Evolutionary conservation across 2,888 invertebrate species (phyloP).

Genomic region (Epinotia bilunana): DNA sequence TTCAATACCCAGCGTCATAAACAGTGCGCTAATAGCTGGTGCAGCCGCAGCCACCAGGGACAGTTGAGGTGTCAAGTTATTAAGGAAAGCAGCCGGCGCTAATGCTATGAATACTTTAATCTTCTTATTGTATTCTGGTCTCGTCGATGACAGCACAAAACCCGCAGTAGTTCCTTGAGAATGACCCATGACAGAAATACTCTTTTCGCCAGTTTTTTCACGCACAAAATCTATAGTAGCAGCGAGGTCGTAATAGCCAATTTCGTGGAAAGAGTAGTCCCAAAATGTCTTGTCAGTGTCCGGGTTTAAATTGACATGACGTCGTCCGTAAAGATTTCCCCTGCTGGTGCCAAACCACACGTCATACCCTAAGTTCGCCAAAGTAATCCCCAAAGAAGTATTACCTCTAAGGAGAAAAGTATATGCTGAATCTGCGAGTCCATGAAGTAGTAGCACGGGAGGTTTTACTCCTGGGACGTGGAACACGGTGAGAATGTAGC

Average conservation of each 20-base stretch:
- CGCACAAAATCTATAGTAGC: conserved; percentile 10
- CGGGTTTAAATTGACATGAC: background rate
- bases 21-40: conserved; percentile 10
- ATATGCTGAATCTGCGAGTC: background rate
- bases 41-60: conserved; percentile 24
- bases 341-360: conserved; percentile 1
- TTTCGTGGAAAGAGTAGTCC: conserved; percentile 7
- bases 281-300: conserved; percentile 7
- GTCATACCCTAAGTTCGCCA: background rate
- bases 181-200: conserved; percentile 1
- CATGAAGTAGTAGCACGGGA: background rate
- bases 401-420: background rate
- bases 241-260: conserved; percentile 8
- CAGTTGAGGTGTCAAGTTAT: conserved; percentile 13
- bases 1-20: conserved; percentile 31
- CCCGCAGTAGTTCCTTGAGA: conserved; percentile 7
- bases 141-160: background rate
- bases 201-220: background rate
- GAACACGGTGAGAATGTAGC: conserved; percentile 3
- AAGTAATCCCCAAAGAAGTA: background rate
- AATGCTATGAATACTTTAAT: background rate
- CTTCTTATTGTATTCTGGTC: conserved; percentile 10
- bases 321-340: conserved; percentile 2
- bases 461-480: background rate
- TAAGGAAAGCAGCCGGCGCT: background rate